Percentiles rank a stretch among this genome's conserved stretches.
Conservation (phyloP, 1,140 invertebrate genomes). For the Euura saliciscinereae region DNA sequence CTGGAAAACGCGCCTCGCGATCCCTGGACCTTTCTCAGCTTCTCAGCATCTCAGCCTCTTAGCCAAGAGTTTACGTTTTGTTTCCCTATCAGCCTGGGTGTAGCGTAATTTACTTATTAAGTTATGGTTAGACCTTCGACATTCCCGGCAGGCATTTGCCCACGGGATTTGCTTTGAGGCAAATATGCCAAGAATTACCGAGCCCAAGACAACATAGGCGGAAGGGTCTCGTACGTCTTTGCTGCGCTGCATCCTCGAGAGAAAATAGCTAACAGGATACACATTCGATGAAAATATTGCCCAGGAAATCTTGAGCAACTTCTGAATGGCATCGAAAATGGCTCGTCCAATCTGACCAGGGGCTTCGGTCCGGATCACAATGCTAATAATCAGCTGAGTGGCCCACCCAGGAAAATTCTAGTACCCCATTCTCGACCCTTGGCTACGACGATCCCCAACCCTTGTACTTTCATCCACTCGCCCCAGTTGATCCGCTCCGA, state of each 20-base stretch:
- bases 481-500: neutral
- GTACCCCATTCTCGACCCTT: neutral
- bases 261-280: no score
- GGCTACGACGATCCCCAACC: conserved; percentile 37
- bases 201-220: conserved; percentile 25
- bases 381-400: conserved; percentile 53
- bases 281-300: no score
- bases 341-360: neutral
- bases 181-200: conserved; percentile 55
- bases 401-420: conserved; percentile 1
- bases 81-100: neutral
- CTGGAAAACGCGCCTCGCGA: neutral
- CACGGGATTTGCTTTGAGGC: conserved; percentile 55
- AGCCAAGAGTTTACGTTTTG: conserved; percentile 1
- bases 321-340: neutral
- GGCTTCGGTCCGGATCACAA: conserved; percentile 37
- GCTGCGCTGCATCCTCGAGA: no score
- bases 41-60: neutral
- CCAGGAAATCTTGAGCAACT: neutral
- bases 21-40: neutral
- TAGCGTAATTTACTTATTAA: conserved; percentile 60
- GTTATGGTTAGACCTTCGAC: conserved; percentile 55
- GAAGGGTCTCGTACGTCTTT: neutral
- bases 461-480: neutral
- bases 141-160: conserved; percentile 53